phyloP scores from a whole-genome alignment of 2,797 vertebrate genomes.

The Neoniphon sammara region DNA sequence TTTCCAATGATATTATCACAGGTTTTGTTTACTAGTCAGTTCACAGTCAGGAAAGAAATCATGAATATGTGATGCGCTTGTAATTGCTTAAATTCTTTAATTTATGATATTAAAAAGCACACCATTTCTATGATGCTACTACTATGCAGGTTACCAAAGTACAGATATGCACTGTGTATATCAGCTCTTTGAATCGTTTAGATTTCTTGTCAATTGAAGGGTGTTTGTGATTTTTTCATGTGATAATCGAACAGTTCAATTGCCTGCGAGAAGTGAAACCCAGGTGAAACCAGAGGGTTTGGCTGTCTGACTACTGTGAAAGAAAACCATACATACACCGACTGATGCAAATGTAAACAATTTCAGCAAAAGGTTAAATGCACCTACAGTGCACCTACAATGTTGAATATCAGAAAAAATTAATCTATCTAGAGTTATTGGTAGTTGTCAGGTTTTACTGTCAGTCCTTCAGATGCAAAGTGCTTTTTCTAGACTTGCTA shows the following conservation, averaged over 20 bases:
- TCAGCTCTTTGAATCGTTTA: not conserved
- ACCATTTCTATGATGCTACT: slow-evolving; percentile 48
- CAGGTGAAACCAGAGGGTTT: not conserved
- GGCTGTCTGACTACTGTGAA: not conserved
- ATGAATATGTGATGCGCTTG: slow-evolving; percentile 11
- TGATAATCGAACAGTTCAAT: slow-evolving; percentile 5
- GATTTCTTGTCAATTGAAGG: not conserved
- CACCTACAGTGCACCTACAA: too few species aligned
- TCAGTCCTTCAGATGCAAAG: too few species aligned
- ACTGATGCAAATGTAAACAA: not conserved
- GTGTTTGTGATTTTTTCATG: not conserved
- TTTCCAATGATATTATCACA: slow-evolving; percentile 45
- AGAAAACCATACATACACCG: not conserved
- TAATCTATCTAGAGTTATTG: too few species aligned
- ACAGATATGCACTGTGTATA: not conserved
- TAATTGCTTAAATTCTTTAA: slow-evolving; percentile 37
- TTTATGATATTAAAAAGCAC: slow-evolving; percentile 50
- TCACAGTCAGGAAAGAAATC: slow-evolving; percentile 28
- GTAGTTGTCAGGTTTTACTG: too few species aligned
- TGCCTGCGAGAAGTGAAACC: slow-evolving; percentile 6
- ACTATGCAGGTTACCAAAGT: slow-evolving; percentile 33
- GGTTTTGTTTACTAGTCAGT: slow-evolving; percentile 32
- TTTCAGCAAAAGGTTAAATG: too few species aligned
- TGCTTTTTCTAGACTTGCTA: too few species aligned
- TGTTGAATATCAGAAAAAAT: too few species aligned